Evolutionary conservation across 2,888 invertebrate species (phyloP), one percentile per base, ranked within the genome.

Genomic region (Tachina lurida): DNA sequence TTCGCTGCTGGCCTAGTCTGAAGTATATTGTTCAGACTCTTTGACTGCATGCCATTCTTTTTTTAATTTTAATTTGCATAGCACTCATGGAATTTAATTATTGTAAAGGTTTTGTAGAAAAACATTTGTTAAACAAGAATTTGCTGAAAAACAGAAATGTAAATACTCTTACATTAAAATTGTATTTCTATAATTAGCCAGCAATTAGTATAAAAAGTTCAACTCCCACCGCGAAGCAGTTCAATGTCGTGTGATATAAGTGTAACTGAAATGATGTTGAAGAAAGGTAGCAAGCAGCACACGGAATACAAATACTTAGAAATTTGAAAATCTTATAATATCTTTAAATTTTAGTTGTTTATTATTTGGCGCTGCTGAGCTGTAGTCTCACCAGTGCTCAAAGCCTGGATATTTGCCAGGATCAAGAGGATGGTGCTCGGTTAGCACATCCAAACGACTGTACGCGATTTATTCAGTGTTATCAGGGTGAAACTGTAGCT

Each of bases 401-500:
- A n/a, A 10, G 54, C n/a, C 62, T 86, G 17, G 86, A 88, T 78
- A 68, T 89, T 3, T 91, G 91, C 67, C 65, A 81, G 5, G 63
- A 87, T 45, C 74, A 89, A 74, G 75, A 73, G 10, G 89, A 90
- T 19, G 91, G 90, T 17, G 76, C 88, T 1, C 88, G 90, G 2
- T 63, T 90, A 12, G 81, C 89, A 4, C 65, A 90, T 45, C 86
- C 89, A 3, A 13, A 75, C 8, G 89, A 91, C 60, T 91, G 91
- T 19, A 41, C 82, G 2, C 87, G 89, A 15, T 91, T 88, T 62
- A 87, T 89, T 39, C 67, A 90, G 2, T 91, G 91, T 76, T 74
- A 84, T 10, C 80, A 86, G 12, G 87, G 88, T 0, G 56, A 82
- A 43, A 87, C 87, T 9, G 87, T 84, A 39, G 84, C 19, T 5